phyloP scores from a whole-genome alignment of 2,888 invertebrate genomes.

The Lasioglossum morio region DNA sequence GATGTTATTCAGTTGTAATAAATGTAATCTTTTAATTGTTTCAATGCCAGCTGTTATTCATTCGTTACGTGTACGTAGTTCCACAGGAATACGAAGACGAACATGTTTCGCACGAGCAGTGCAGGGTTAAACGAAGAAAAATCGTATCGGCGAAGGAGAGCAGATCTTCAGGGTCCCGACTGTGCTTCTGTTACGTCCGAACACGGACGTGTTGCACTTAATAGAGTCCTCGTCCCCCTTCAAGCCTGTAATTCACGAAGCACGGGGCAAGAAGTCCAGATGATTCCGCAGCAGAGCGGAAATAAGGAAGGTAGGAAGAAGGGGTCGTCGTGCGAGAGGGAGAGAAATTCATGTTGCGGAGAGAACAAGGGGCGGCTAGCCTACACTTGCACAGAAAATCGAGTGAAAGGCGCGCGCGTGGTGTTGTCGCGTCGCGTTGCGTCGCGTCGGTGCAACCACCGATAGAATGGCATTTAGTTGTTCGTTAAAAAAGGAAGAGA shows the following conservation, averaged over 20 bases:
- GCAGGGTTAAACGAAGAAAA: not conserved
- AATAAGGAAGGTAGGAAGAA: slow-evolving; percentile 17
- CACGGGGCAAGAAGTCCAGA: slow-evolving; percentile 19
- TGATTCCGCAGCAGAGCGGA: slow-evolving; percentile 27
- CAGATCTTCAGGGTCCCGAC: not conserved
- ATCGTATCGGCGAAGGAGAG: not conserved
- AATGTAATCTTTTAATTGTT: too few relatives aligned
- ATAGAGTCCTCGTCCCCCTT: slow-evolving; percentile 1
- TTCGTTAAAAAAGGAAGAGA: slow-evolving; percentile 19
- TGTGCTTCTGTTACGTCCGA: not conserved
- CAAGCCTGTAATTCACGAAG: slow-evolving; percentile 13
- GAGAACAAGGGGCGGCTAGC: not conserved
- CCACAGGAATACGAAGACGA: not conserved
- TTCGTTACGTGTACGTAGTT: not conserved
- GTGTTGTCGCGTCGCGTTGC: not conserved
- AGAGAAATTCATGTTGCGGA: not conserved
- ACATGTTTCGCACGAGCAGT: not conserved
- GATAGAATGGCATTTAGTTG: slow-evolving; percentile 47
- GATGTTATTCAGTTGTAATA: too few relatives aligned
- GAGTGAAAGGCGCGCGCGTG: slow-evolving; percentile 22
- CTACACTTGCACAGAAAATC: not conserved
- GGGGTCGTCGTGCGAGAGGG: slow-evolving; percentile 2
- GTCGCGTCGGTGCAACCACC: slow-evolving; percentile 22
- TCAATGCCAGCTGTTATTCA: not conserved
- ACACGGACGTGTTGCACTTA: slow-evolving; percentile 17